A percentile compares a stretch with the other conserved stretches of the same genome.
Conservation (phyloP, 2,797 vertebrate genomes). For the Channa striata region DNA sequence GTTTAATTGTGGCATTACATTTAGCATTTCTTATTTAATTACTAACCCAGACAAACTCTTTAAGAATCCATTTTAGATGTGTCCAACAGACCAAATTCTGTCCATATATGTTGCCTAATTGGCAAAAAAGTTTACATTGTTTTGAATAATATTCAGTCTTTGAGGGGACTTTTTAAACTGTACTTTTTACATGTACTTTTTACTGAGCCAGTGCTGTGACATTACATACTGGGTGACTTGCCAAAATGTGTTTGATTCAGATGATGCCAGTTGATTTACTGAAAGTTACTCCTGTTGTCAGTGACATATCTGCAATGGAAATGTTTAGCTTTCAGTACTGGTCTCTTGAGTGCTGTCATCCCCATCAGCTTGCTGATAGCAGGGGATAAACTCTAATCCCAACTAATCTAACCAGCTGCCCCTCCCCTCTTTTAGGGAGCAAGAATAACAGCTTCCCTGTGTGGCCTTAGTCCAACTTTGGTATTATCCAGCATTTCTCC, state of each 20-base stretch:
- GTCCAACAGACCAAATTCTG: not conserved
- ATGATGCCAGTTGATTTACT: not conserved
- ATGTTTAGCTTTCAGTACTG: constrained; percentile 44
- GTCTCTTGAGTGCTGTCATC: constrained; percentile 58
- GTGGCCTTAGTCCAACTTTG: constrained; percentile 25
- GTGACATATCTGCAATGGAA: constrained; percentile 45
- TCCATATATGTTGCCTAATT: not conserved
- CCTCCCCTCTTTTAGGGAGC: constrained; percentile 50
- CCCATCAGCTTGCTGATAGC: constrained; percentile 64
- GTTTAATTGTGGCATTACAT: constrained; percentile 52
- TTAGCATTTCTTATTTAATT: constrained; percentile 38
- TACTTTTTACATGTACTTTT: too few species aligned
- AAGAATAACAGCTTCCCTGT: constrained; percentile 25
- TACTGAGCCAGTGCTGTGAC: not conserved
- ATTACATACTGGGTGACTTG: not conserved
- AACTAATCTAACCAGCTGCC: constrained; percentile 72
- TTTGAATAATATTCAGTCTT: not conserved
- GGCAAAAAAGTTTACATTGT: not conserved
- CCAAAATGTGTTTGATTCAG: not conserved
- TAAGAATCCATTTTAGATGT: not conserved
- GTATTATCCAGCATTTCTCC: not conserved
- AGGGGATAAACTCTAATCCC: constrained; percentile 73
- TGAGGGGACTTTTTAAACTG: too few species aligned
- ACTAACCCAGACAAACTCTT: not conserved
- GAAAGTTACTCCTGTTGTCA: constrained; percentile 27